Evolutionary conservation across 2,888 invertebrate genomes (phyloP).

Genomic region (Rhagonycha lutea): DNA sequence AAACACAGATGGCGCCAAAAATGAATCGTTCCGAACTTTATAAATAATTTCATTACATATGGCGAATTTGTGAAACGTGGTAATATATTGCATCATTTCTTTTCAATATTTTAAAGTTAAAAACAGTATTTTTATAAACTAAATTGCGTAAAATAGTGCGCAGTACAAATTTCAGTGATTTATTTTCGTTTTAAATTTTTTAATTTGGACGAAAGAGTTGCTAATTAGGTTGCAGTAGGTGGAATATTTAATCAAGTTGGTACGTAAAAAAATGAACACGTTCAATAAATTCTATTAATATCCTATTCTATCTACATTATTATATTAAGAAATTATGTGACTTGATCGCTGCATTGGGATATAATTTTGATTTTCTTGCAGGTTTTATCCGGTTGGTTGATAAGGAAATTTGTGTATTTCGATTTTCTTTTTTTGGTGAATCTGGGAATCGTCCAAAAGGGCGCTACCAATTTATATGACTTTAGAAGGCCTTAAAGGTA

Average conservation of each 20-base stretch:
- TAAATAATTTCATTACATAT: neutral
- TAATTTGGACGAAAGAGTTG: neutral
- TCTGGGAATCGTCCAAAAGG: conserved; percentile 75
- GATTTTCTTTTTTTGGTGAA: conserved; percentile 25
- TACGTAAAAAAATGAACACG: neutral
- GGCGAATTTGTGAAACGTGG: neutral
- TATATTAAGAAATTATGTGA: neutral
- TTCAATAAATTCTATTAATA: neutral
- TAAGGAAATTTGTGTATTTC: neutral
- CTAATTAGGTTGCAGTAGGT: neutral
- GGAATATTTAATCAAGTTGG: neutral
- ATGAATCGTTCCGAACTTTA: neutral
- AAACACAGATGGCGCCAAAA: neutral
- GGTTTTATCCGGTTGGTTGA: neutral
- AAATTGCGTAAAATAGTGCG: neutral
- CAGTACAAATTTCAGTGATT: neutral
- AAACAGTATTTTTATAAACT: neutral
- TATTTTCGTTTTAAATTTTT: neutral
- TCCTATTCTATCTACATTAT: neutral
- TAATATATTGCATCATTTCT: neutral
- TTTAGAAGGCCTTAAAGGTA: conserved; percentile 92
- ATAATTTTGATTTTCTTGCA: neutral
- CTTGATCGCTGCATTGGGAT: neutral
- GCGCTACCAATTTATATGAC: conserved; percentile 95
- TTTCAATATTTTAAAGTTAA: neutral